Evolutionary conservation across 2,888 invertebrate species (phyloP), one percentile per base, ranked within the genome.

Genomic region (Azorinus chamasolen): DNA sequence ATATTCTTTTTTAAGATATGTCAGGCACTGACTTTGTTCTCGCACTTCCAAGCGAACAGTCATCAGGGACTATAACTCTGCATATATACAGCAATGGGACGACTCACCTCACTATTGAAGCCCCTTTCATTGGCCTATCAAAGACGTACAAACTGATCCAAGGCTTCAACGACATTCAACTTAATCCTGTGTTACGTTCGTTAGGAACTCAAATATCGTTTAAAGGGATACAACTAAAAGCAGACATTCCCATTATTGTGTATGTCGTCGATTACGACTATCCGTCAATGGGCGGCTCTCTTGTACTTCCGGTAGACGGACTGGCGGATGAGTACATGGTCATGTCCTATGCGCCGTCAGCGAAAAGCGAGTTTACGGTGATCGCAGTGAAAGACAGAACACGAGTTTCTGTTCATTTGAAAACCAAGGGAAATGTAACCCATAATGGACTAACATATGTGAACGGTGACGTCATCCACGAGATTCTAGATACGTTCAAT

Each of bases 241-340:
- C 75, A 0, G 69, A 69, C 16, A 8, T 64, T 27, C 69, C 75
- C 6, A 59, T 75, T 5, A 27, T 46, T 10, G 48, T 75, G 12
- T 39, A 53, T 14, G 69, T 75, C 3, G 27, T 75, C 4, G 75
- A 75, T 48, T 57, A 64, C 41, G 16, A 6, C 12, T 3, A 27
- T 1, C 64, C 63, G 6, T 20, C 51, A 16, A 45, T 75, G 39
- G 69, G 69, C 12, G 69, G 69, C n/a, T 75, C 58, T 43, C 27
- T 53, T 8, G 75, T 58, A 32, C 54, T 75, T 37, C 75, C 75
- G 24, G 43, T 64, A 3, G 18, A 43, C 5, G 58, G 58, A 8
- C 55, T 75, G 1, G 59, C 57, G 0, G 37, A 25, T n/a, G 69
- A 75, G 18, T 75, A 75, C 43, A 75, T 75, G 54, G 64, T 75